A percentile compares a stretch with the other conserved stretches of the same genome.
Conservation (phyloP, 2,797 vertebrate species). For the Mallotus villosus region DNA sequence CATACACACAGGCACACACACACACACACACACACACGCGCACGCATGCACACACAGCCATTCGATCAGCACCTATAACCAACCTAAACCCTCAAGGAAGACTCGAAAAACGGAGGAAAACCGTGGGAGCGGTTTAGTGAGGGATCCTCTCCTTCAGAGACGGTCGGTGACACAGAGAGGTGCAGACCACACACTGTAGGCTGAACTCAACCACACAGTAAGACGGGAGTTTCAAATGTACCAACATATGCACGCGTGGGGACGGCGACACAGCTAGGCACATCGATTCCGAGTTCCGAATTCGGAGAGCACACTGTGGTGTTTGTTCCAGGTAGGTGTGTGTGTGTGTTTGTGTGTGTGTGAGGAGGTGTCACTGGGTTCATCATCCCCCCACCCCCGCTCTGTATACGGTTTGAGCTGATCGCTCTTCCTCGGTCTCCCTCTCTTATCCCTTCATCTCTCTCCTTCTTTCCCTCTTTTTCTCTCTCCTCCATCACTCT, state of each 20-base stretch:
- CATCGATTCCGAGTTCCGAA: no score
- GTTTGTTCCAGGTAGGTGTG: no score
- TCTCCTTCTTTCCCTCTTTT: no score
- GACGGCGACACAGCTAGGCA: no score
- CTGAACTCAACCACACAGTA: constrained; percentile 7
- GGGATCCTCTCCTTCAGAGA: no score
- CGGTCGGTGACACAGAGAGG: no score
- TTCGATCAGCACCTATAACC: not conserved
- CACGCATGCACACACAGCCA: not conserved
- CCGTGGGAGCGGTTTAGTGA: not conserved
- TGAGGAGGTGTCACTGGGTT: constrained; percentile 39
- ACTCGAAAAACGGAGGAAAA: not conserved
- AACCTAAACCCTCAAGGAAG: not conserved
- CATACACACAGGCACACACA: constrained; percentile 40
- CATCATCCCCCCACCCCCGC: not conserved
- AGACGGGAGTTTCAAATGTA: not conserved
- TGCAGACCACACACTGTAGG: constrained; percentile 17
- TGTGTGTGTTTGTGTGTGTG: constrained; percentile 13
- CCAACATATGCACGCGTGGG: no score
- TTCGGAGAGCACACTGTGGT: not conserved
- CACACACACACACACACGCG: not conserved
- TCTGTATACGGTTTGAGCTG: no score
- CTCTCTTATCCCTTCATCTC: no score
- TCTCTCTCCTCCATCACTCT: no score
- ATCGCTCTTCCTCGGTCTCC: no score